A percentile compares a stretch with the other conserved stretches of the same genome.
phyloP scores from a whole-genome alignment of 2,797 vertebrate genomes.

The Coreius guichenoti region DNA sequence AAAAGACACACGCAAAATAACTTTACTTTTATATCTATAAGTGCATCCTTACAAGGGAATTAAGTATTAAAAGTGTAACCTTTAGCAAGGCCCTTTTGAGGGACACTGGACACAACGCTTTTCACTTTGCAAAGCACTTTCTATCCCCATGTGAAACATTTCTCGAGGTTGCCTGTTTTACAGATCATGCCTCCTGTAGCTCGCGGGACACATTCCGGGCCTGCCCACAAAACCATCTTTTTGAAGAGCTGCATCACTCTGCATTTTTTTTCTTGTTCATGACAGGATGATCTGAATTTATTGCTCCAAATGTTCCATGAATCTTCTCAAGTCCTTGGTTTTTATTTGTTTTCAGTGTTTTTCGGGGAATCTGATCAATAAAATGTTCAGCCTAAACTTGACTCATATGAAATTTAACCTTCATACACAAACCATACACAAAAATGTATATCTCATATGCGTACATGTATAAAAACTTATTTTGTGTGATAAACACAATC shows the following conservation, averaged over 20 bases:
- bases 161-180: constrained; percentile 54
- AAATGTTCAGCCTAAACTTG: neutral
- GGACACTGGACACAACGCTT: constrained; percentile 5
- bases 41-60: neutral
- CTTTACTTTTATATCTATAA: neutral
- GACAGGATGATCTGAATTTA: constrained; percentile 34
- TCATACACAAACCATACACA: neutral
- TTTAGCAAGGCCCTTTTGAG: constrained; percentile 11
- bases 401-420: neutral
- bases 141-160: constrained; percentile 35
- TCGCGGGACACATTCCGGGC: constrained; percentile 50
- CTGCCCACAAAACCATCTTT: constrained; percentile 37
- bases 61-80: constrained; percentile 12
- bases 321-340: neutral
- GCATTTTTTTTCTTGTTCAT: constrained; percentile 38
- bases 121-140: constrained; percentile 40
- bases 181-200: constrained; percentile 37
- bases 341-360: constrained; percentile 7
- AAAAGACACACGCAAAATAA: neutral
- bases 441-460: neutral
- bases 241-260: constrained; percentile 28
- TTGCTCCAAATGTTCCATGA: constrained; percentile 3
- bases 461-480: neutral
- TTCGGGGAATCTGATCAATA: neutral
- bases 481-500: neutral